Evolutionary conservation across 2,888 invertebrate genomes (phyloP).

Genomic region (Phengaris arion): DNA sequence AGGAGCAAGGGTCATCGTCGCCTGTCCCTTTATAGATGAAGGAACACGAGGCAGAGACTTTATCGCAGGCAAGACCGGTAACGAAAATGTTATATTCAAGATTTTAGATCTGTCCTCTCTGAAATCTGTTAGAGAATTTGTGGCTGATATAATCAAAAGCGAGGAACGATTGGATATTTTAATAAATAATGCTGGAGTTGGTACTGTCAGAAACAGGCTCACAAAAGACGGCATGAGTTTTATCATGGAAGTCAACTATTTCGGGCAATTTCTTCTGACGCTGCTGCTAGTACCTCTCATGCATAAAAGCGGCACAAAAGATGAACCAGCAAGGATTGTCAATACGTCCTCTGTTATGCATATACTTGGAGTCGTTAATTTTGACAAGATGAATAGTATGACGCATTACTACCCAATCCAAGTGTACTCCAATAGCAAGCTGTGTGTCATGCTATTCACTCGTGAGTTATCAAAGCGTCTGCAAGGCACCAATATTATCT

Average conservation of each 20-base stretch:
- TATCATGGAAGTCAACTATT: slow-evolving; percentile 95
- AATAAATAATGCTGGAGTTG: slow-evolving; percentile 94
- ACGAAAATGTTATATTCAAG: slow-evolving; percentile 83
- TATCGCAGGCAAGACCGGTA: slow-evolving; percentile 82
- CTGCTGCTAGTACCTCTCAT: slow-evolving; percentile 90
- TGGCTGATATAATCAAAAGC: slow-evolving; percentile 84
- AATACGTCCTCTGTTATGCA: slow-evolving; percentile 89
- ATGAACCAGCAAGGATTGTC: slow-evolving; percentile 86
- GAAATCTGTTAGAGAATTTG: slow-evolving; percentile 89
- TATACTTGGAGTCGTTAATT: slow-evolving; percentile 82
- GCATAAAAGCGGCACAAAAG: slow-evolving; percentile 73
- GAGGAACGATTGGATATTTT: slow-evolving; percentile 88
- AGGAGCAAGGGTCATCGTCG: slow-evolving; percentile 66
- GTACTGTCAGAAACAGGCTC: slow-evolving; percentile 77
- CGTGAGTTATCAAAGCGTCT: slow-evolving; percentile 85
- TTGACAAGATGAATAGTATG: slow-evolving; percentile 84
- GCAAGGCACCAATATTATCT: slow-evolving; percentile 82
- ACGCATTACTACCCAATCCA: slow-evolving; percentile 67
- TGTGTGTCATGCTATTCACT: slow-evolving; percentile 86
- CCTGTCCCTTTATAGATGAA: slow-evolving; percentile 65
- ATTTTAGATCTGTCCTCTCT: slow-evolving; percentile 86
- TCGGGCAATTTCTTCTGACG: slow-evolving; percentile 94
- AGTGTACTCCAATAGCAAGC: slow-evolving; percentile 82
- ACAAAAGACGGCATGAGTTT: slow-evolving; percentile 91
- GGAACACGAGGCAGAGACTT: slow-evolving; percentile 73